Evolutionary conservation across 2,888 invertebrate species (phyloP), one percentile per base, ranked within the genome.

Genomic region (Drosophila borealis): DNA sequence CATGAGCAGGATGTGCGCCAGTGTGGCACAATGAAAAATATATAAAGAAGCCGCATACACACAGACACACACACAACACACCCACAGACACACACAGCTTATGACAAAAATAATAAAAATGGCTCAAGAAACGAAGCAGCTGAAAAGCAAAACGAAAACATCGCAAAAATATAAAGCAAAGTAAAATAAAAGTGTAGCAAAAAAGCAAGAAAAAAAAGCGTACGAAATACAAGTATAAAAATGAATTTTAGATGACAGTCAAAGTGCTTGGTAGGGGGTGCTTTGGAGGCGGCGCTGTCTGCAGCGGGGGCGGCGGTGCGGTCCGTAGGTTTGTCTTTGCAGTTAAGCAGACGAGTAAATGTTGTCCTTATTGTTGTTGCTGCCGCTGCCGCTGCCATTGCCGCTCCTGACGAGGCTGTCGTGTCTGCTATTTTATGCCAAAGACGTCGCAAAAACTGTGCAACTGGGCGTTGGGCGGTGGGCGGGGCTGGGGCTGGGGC

Each of bases 231-330:
- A 80, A 88, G 80, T 85, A 90, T 89, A 88, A 88, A 88, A 88
- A 88, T 88, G 90, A 90, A 88, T 88, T 89, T 88, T 90, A 88
- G 87, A 88, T 88, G 87, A 90, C 90, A 90, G 86, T 85, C 77
- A 81, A 82, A 83, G 87, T 88, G 78, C 50, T 61, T 37, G 61
- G 14, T 10, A 41, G 53, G 17, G 13, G 29, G 36, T 72, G 65
- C 53, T 59, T 25, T 53, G 14, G n/a, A 44, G 53, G 45, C n/a
- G n/a, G 33, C 4, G 13, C 56, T 45, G 39, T 17, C 42, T 29
- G 19, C 25, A 19, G 36, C 10, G 34, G 39, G 17, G 42, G 66
- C 37, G 25, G 63, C 42, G 62, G 53, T 56, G 76, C 37, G 64
- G 49, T 67, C 55, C 59, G 55, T 64, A 70, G 90, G 90, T 89